Conservation (phyloP, 2,888 invertebrate species). For the Nephrotoma flavescens region DNA sequence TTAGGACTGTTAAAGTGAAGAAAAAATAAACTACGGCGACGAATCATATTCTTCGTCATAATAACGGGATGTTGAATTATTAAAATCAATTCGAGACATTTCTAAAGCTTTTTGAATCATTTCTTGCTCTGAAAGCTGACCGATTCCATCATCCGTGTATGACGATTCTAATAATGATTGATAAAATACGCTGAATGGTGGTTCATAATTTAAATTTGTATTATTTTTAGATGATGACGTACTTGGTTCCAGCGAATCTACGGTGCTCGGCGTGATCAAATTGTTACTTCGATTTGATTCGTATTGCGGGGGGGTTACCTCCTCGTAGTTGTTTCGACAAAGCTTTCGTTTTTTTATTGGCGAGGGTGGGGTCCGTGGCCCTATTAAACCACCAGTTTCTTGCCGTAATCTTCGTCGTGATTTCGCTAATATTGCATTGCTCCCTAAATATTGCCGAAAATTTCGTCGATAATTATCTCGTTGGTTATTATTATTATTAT, state of each 20-base stretch:
- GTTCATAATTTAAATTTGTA: not conserved
- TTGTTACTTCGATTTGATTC: not conserved
- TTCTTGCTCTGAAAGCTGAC: slow-evolving; percentile 25
- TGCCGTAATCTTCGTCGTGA: not conserved
- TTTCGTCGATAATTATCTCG: not conserved
- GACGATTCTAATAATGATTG: slow-evolving; percentile 32
- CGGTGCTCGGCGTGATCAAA: not conserved
- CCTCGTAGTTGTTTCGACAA: not conserved
- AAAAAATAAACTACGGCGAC: not conserved
- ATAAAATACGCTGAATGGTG: slow-evolving; percentile 24
- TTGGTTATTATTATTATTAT: not conserved
- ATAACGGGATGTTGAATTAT: not conserved
- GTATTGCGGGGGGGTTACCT: not conserved
- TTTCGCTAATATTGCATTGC: not conserved
- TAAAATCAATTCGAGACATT: slow-evolving; percentile 31
- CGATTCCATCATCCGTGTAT: slow-evolving; percentile 23
- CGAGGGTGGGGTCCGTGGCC: not conserved
- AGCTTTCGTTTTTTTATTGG: not conserved
- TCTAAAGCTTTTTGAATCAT: slow-evolving; percentile 31
- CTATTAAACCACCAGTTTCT: not conserved
- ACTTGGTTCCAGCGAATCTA: not conserved
- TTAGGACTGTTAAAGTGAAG: not conserved
- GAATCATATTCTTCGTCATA: not conserved
- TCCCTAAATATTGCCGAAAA: not conserved
- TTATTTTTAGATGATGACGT: not conserved